Conservation (phyloP, 2,113 vertebrate species). For the Poeciliopsis occidentalis region DNA sequence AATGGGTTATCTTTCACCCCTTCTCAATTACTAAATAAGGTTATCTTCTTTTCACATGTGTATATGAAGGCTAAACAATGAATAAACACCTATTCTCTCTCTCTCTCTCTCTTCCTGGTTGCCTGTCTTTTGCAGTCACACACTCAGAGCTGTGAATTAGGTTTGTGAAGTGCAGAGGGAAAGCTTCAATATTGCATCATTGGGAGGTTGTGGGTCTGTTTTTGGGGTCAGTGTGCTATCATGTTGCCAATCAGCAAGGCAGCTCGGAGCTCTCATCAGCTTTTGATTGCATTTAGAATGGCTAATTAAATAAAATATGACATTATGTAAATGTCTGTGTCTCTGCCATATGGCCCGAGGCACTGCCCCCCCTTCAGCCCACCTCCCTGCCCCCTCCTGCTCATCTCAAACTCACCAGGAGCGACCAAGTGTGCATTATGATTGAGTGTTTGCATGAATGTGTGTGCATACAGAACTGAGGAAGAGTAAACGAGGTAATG, state of each 20-base stretch:
- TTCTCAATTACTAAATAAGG: slow-evolving; percentile 52
- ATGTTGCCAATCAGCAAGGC: slow-evolving; percentile 75
- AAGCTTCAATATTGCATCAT: slow-evolving; percentile 64
- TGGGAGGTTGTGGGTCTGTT: slow-evolving; percentile 59
- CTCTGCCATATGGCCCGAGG: slow-evolving; percentile 77
- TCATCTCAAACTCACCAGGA: slow-evolving; percentile 50
- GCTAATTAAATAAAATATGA: slow-evolving; percentile 83
- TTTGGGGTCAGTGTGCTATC: slow-evolving; percentile 75
- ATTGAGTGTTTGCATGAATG: slow-evolving; percentile 2
- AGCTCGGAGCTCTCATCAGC: slow-evolving; percentile 72
- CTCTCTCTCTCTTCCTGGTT: not conserved
- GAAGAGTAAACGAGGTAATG: not conserved
- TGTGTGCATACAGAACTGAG: not conserved
- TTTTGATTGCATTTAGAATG: slow-evolving; percentile 81
- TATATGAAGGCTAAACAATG: slow-evolving; percentile 23
- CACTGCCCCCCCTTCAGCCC: not conserved
- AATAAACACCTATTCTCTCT: slow-evolving; percentile 29
- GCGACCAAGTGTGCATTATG: slow-evolving; percentile 20
- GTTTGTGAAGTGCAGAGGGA: slow-evolving; percentile 39
- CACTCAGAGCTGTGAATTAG: slow-evolving; percentile 33
- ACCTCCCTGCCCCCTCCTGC: not conserved
- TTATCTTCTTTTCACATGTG: slow-evolving; percentile 24
- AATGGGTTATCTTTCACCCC: slow-evolving; percentile 1
- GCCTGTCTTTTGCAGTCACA: slow-evolving; percentile 17
- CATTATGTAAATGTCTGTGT: slow-evolving; percentile 81